Percentiles rank a stretch among this genome's conserved stretches.
These are phyloP conservation scores for Scaeva pyrastri DNA, from an alignment of 2,888 invertebrate genomes.

Conservation along the genomic window DNA sequence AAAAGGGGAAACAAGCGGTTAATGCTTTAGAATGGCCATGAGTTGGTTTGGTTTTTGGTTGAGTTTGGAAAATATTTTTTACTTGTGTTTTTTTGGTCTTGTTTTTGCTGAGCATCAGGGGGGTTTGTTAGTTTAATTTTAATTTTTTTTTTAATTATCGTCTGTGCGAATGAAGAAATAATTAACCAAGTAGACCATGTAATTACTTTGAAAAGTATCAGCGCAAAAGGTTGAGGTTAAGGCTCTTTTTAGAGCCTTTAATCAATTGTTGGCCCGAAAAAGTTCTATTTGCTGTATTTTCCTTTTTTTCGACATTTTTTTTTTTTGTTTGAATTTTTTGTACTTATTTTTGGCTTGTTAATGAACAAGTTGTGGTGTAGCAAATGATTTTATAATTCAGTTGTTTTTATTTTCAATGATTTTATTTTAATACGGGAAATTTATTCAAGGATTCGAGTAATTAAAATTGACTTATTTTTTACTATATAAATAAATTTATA, in stretches of 20 bases:
- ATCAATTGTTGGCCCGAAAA: neutral
- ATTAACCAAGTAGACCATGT: constrained; percentile 59
- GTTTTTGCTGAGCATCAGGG: neutral
- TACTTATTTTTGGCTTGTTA: too few relatives aligned
- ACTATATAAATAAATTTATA: too few relatives aligned
- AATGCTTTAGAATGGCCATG: constrained; percentile 58
- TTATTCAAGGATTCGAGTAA: too few relatives aligned
- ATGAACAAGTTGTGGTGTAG: too few relatives aligned
- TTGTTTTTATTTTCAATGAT: too few relatives aligned
- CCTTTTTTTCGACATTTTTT: neutral
- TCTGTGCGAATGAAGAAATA: constrained; percentile 56
- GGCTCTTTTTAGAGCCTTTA: neutral
- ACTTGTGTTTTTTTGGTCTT: neutral
- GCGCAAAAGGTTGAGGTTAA: constrained; percentile 31
- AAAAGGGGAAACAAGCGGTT: constrained; percentile 66
- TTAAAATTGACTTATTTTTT: too few relatives aligned
- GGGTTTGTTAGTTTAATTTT: constrained; percentile 29
- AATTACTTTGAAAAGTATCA: constrained; percentile 60
- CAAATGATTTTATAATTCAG: too few relatives aligned
- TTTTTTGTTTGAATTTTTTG: too few relatives aligned
- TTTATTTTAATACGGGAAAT: too few relatives aligned
- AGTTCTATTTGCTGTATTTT: neutral
- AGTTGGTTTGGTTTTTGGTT: constrained; percentile 35
- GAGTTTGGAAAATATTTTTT: constrained; percentile 8
- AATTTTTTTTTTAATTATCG: constrained; percentile 62